Percentiles rank a stretch among this genome's conserved stretches.
Evolutionary conservation across 2,113 vertebrate species (phyloP).

Genomic region (Petrocephalus zakoni): DNA sequence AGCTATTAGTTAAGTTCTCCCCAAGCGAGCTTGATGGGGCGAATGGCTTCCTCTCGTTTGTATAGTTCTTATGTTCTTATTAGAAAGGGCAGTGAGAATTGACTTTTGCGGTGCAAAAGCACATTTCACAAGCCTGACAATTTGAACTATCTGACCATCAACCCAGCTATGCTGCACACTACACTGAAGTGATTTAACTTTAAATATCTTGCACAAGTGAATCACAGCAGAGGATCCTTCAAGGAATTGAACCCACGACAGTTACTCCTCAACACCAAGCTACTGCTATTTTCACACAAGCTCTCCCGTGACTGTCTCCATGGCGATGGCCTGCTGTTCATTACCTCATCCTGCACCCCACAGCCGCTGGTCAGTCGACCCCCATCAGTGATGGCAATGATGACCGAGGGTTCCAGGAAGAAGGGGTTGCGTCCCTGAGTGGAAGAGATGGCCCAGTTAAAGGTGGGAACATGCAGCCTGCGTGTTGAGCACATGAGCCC

Average conservation of each 20-base stretch:
- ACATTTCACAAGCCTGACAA: background rate
- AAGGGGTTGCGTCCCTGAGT: constrained; percentile 85
- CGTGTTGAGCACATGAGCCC: background rate
- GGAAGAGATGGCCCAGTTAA: constrained; percentile 14
- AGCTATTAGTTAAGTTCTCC: no score
- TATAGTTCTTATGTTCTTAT: no score
- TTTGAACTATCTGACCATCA: background rate
- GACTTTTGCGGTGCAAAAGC: background rate
- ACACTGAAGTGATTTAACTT: no score
- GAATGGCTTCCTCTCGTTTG: no score
- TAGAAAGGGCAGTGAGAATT: background rate
- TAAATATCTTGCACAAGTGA: background rate
- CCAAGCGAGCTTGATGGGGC: no score
- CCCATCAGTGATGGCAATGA: constrained; percentile 86
- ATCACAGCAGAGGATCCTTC: background rate
- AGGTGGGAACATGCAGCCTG: background rate
- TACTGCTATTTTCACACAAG: background rate
- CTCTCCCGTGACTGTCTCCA: background rate
- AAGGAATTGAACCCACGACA: background rate
- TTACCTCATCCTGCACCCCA: constrained; percentile 88
- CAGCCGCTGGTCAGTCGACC: constrained; percentile 80
- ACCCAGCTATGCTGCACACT: background rate
- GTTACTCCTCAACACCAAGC: background rate
- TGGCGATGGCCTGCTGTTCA: constrained; percentile 44
- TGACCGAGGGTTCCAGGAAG: constrained; percentile 88